A percentile compares a stretch with the other conserved stretches of the same genome.
Evolutionary conservation across 37 sponge, comb jelly and placozoan species (phyloP).

Genomic region (Oopsacas minuta): DNA sequence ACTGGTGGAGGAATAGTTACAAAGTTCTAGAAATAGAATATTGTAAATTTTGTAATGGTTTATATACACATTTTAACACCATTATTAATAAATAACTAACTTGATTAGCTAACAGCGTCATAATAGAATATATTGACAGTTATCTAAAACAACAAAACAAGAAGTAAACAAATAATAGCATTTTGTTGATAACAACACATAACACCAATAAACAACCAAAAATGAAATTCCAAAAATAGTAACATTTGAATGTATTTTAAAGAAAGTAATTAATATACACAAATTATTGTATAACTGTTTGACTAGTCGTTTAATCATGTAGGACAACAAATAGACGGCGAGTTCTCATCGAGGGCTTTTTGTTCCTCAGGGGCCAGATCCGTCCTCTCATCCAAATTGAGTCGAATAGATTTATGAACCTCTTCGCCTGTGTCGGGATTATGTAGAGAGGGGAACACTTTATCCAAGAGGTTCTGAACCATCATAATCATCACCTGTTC

Average conservation of each 20-base stretch:
- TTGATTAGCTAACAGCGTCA: background rate
- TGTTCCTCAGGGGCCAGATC: background rate
- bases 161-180: too few species aligned
- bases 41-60: background rate
- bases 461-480: constrained; percentile 8
- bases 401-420: background rate
- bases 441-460: background rate
- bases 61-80: background rate
- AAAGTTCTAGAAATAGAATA: background rate
- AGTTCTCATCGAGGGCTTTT: background rate
- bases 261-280: background rate
- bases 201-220: too few species aligned
- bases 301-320: background rate
- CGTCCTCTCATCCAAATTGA: background rate
- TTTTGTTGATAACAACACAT: background rate
- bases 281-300: background rate
- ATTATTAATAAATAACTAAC: background rate
- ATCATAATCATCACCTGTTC: background rate
- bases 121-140: background rate
- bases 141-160: too few species aligned
- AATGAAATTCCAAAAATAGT: too few species aligned
- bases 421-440: background rate
- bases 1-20: background rate
- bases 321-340: background rate
- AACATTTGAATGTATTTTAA: background rate